A percentile compares a stretch with the other conserved stretches of the same genome.
phyloP scores from a whole-genome alignment of 2,113 vertebrate genomes.

The Isurus oxyrinchus region DNA sequence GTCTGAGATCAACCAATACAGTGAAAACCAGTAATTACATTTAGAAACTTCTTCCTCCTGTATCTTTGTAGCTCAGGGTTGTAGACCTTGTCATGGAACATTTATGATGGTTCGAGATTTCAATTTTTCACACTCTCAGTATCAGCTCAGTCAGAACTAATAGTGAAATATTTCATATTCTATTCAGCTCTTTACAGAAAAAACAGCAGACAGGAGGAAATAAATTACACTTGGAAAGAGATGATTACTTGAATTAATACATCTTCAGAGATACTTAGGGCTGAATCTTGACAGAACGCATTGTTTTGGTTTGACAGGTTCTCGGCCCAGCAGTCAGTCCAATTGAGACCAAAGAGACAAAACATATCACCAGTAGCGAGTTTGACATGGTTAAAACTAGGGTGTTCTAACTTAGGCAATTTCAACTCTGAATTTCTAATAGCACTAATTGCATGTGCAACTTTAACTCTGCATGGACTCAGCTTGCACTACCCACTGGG shows the following conservation, averaged over 20 bases:
- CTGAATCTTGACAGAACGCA: background rate
- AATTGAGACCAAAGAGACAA: background rate
- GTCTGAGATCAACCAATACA: background rate
- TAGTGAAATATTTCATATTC: background rate
- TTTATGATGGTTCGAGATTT: background rate
- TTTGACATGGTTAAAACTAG: background rate
- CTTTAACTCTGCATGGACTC: background rate
- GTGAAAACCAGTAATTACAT: background rate
- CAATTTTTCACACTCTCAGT: background rate
- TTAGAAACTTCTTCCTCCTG: background rate
- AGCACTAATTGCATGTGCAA: background rate
- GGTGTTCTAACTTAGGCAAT: background rate
- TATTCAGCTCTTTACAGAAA: background rate
- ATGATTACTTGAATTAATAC: background rate
- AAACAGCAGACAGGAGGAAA: background rate
- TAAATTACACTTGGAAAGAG: background rate
- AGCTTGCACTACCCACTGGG: background rate
- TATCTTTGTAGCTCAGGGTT: background rate
- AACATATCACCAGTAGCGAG: background rate
- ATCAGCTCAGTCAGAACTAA: background rate
- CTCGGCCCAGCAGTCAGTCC: background rate
- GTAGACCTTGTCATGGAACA: background rate
- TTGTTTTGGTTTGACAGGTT: background rate
- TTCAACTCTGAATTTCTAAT: background rate
- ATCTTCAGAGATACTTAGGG: background rate